phyloP scores from a whole-genome alignment of 2,888 invertebrate species.

The Agelastica alni region DNA sequence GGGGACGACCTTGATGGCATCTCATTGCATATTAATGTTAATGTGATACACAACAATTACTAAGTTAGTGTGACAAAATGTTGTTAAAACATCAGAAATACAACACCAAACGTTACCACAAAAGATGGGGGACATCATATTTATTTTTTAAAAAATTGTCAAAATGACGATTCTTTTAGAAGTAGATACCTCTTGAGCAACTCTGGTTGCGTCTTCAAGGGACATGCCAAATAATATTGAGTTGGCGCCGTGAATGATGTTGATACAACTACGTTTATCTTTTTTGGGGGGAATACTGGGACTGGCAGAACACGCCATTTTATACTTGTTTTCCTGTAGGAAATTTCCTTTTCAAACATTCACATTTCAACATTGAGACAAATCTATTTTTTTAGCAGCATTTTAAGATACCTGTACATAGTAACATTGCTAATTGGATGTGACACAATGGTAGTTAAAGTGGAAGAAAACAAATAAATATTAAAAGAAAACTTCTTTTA shows the following conservation, averaged over 20 bases:
- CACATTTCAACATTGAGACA: too few species aligned
- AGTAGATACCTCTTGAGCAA: constrained; percentile 43
- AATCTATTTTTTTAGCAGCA: too few species aligned
- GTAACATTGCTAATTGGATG: too few species aligned
- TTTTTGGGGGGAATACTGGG: constrained; percentile 35
- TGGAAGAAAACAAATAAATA: too few species aligned
- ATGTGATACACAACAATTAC: too few species aligned
- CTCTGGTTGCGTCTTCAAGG: constrained; percentile 42
- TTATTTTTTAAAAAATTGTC: constrained; percentile 9
- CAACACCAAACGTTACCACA: constrained; percentile 38
- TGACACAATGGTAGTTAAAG: too few species aligned
- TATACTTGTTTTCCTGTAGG: constrained; percentile 38
- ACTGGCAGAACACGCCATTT: constrained; percentile 34
- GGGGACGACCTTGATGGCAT: too few species aligned
- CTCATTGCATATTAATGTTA: too few species aligned
- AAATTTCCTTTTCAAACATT: constrained; percentile 15
- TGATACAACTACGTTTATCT: constrained; percentile 41
- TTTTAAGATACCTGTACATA: too few species aligned
- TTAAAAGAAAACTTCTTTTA: too few species aligned
- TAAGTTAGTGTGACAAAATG: constrained; percentile 13
- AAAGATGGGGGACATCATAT: constrained; percentile 21
- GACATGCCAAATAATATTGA: constrained; percentile 46
- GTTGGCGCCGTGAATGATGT: constrained; percentile 43
- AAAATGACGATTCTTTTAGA: constrained; percentile 8
- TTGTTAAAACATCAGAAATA: constrained; percentile 26